Evolutionary conservation across 2,797 vertebrate species (phyloP).

Genomic region (Muscicapa striata): DNA sequence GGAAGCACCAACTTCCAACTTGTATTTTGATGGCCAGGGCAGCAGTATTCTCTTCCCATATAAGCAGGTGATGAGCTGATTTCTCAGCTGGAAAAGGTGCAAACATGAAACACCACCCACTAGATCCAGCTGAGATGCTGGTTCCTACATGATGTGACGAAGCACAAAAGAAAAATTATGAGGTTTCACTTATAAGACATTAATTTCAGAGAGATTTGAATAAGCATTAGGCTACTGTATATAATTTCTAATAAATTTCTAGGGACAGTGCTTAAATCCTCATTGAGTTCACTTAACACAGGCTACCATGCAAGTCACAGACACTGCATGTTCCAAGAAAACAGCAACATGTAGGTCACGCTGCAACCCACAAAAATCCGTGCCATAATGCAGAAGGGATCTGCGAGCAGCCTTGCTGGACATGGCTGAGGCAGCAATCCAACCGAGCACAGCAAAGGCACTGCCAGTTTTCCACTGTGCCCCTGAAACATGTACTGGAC

Average conservation of each 20-base stretch:
- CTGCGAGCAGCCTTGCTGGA: neutral
- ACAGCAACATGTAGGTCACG: constrained; percentile 10
- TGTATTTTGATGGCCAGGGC: neutral
- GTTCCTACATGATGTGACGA: neutral
- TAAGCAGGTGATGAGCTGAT: neutral
- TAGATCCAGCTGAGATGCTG: neutral
- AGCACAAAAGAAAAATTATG: neutral
- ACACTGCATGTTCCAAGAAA: neutral
- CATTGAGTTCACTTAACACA: neutral
- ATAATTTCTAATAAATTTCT: neutral
- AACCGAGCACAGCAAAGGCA: neutral
- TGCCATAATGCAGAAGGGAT: neutral
- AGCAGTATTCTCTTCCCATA: neutral
- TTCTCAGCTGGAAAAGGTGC: neutral
- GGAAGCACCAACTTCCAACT: neutral
- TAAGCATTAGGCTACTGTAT: neutral
- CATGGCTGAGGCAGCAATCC: neutral
- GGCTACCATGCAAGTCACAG: neutral
- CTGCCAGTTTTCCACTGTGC: neutral
- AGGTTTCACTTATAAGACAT: neutral
- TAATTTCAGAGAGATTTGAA: neutral
- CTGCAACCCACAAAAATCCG: constrained; percentile 11
- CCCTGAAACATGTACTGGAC: neutral
- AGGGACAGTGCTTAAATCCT: neutral
- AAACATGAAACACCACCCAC: neutral